Conservation (phyloP, 2,888 invertebrate genomes). For the Vanessa cardui region DNA sequence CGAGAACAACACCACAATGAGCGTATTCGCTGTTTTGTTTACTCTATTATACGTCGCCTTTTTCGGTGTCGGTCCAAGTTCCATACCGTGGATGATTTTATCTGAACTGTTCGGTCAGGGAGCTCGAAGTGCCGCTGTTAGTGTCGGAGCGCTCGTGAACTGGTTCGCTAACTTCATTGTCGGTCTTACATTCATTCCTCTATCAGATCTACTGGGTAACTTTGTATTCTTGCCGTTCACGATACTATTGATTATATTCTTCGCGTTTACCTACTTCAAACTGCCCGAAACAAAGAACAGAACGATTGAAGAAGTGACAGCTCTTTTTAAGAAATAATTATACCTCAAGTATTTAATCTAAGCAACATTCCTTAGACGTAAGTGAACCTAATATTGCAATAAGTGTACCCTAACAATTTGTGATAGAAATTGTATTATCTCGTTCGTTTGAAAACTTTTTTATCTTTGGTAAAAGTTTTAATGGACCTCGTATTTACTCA, state of each 20-base stretch:
- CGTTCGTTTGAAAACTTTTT: slow-evolving; percentile 35
- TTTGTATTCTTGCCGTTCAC: slow-evolving; percentile 77
- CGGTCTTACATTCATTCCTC: slow-evolving; percentile 71
- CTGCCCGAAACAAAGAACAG: slow-evolving; percentile 80
- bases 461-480: slow-evolving; percentile 34
- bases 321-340: slow-evolving; percentile 72
- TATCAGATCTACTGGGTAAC: slow-evolving; percentile 64
- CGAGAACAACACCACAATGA: slow-evolving; percentile 69
- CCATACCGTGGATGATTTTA: slow-evolving; percentile 81
- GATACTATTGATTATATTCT: slow-evolving; percentile 71
- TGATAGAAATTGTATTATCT: slow-evolving; percentile 54
- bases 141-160: slow-evolving; percentile 76
- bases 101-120: slow-evolving; percentile 79
- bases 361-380: slow-evolving; percentile 59
- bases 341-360: slow-evolving; percentile 42
- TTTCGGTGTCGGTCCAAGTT: slow-evolving; percentile 79
- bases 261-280: slow-evolving; percentile 73
- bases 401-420: slow-evolving; percentile 59
- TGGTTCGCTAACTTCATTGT: slow-evolving; percentile 81
- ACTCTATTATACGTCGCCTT: slow-evolving; percentile 76
- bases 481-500: slow-evolving; percentile 39
- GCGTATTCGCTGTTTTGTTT: slow-evolving; percentile 75
- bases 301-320: slow-evolving; percentile 77
- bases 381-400: slow-evolving; percentile 54
- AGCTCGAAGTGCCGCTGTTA: slow-evolving; percentile 76